A percentile compares a stretch with the other conserved stretches of the same genome.
phyloP scores from a whole-genome alignment of 2,888 invertebrate genomes.

The Gonocerus acuteangulatus region DNA sequence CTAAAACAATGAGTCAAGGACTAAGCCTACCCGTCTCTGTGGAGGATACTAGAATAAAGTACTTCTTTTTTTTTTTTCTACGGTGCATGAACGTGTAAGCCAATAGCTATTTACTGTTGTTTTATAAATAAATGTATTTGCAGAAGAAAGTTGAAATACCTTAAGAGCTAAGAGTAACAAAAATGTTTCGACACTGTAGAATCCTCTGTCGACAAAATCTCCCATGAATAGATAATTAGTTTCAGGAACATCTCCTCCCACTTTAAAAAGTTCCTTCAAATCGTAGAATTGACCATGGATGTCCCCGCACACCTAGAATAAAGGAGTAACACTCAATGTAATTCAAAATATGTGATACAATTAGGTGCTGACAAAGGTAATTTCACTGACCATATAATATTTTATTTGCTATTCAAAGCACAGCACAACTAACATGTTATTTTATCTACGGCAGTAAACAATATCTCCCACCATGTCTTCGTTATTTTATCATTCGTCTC shows the following conservation, averaged over 20 bases:
- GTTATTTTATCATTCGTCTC: too few species aligned
- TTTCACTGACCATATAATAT: too few species aligned
- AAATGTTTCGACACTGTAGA: conserved; percentile 98
- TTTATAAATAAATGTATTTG: too few species aligned
- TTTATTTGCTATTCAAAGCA: not conserved
- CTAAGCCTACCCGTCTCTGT: too few species aligned
- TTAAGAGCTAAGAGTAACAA: conserved; percentile 90
- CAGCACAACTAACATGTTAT: not conserved
- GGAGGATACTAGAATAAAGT: too few species aligned
- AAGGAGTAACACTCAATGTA: conserved; percentile 10
- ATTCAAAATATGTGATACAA: not conserved
- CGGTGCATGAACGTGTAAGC: too few species aligned
- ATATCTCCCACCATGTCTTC: too few species aligned
- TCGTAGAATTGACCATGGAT: conserved; percentile 99
- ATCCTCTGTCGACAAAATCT: conserved; percentile 98
- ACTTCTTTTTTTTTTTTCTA: too few species aligned
- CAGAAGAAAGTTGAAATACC: too few species aligned
- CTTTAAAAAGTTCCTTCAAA: conserved; percentile 92
- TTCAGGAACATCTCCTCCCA: conserved; percentile 97
- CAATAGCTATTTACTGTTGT: too few species aligned
- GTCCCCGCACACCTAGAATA: conserved; percentile 89
- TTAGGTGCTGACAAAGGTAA: not conserved
- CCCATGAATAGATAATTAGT: conserved; percentile 99
- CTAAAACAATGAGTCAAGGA: too few species aligned
- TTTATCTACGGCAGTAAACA: too few species aligned